Base-by-base conservation (phyloP, 2,888 invertebrate species). In the Drosophila infuscata region DNA sequence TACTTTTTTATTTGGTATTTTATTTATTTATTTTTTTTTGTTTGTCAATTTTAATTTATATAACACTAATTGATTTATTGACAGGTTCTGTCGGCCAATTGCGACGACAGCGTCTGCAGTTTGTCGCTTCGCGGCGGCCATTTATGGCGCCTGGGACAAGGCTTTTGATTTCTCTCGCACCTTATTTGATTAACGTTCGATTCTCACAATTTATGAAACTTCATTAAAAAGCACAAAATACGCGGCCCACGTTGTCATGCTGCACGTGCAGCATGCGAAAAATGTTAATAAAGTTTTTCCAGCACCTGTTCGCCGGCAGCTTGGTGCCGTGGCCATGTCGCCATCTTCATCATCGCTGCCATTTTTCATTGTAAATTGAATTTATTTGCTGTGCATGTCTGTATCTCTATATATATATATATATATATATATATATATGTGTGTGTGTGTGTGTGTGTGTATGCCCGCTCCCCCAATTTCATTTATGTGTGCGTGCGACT, bases 171-270 rank as follows among this genome's bases (percentile, higher is more conserved):
- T 78, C 67, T 49, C 67, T 62, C 84, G 76, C 77, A 82, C 82
- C 86, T 86, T 87, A 82, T 87, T 87, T 86, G 86, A 86, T 88
- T 86, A 86, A 86, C 83, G 81, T 87, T 86, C 86, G 83, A 82
- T 86, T 83, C 81, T 82, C 73, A 76, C 87, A 87, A 86, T 87
- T 87, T 88, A 86, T 87, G 82, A 88, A 88, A 88, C 87, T 87
- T 86, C 81, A 87, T 87, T 88, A 87, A 83, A 87, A 75, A 74
- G 80, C 80, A 74, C 72, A 70, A 78, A 83, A 85, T 76, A 77
- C 85, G 82, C 79, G 57, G 36, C 53, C 57, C 70, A 61, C 70
- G 66, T 46, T 67, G 71, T 66, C 81, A 72, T 65, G 58, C 20
- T 64, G 86, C 79, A 88, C 87, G 84, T 85, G 81, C 79, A 85